Conservation (phyloP, 2,797 vertebrate species). For the Diglossa cyanea region DNA sequence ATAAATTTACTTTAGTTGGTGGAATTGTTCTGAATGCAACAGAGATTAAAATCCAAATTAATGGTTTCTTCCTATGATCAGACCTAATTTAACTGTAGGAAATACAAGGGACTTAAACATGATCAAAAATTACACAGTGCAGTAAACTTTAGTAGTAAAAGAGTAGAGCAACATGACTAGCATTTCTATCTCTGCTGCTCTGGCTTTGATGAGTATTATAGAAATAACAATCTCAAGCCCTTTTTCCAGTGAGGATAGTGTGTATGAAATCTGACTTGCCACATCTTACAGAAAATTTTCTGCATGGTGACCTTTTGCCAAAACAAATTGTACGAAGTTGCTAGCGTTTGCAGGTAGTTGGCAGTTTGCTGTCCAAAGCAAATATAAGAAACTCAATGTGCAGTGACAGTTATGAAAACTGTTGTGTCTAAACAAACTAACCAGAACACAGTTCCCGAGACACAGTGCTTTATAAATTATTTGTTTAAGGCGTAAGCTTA, state of each 20-base stretch:
- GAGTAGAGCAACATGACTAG: neutral
- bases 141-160: neutral
- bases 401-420: conserved; percentile 42
- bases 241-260: neutral
- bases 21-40: neutral
- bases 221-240: neutral
- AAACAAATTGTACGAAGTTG: conserved; percentile 56
- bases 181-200: neutral
- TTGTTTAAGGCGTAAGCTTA: neutral
- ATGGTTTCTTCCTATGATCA: neutral
- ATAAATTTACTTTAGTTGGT: neutral
- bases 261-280: conserved; percentile 56
- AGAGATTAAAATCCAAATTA: neutral
- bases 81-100: neutral
- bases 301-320: conserved; percentile 62
- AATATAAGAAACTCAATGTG: neutral
- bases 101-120: neutral
- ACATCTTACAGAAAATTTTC: conserved; percentile 59
- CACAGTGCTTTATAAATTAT: neutral
- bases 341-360: conserved; percentile 55
- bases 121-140: neutral
- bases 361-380: conserved; percentile 62
- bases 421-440: conserved; percentile 48
- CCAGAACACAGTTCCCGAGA: neutral
- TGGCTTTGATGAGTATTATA: neutral